A percentile compares a stretch with the other conserved stretches of the same genome.
Evolutionary conservation across 2,113 vertebrate species (phyloP).

Genomic region (Cololabis saira): DNA sequence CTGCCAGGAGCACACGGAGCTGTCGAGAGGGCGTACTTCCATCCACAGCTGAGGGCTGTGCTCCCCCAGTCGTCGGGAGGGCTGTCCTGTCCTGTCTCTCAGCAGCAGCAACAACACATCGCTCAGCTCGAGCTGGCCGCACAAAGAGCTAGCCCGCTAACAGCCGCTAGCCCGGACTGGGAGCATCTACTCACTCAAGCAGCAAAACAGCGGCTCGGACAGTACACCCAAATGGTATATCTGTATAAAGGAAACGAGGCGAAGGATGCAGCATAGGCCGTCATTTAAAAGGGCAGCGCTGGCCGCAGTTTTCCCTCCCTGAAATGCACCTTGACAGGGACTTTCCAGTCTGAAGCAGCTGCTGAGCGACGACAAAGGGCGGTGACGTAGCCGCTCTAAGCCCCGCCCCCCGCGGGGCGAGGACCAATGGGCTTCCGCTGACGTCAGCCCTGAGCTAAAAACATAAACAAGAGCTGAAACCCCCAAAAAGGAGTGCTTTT

Average conservation of each 20-base stretch:
- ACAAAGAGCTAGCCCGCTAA: slow-evolving; percentile 78
- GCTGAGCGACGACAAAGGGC: slow-evolving; percentile 62
- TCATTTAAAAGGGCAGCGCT: slow-evolving; percentile 24
- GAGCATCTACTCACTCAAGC: slow-evolving; percentile 23
- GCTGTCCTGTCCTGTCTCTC: slow-evolving; percentile 54
- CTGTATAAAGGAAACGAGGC: background rate
- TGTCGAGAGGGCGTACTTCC: slow-evolving; percentile 39
- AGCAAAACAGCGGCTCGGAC: background rate
- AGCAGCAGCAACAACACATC: slow-evolving; percentile 83
- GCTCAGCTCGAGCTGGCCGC: slow-evolving; percentile 66
- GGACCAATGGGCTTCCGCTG: slow-evolving; percentile 49
- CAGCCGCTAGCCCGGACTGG: slow-evolving; percentile 43
- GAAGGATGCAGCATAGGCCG: too few relatives aligned
- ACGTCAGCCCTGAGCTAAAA: slow-evolving; percentile 47
- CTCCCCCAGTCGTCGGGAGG: slow-evolving; percentile 70
- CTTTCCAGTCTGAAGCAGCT: slow-evolving; percentile 72
- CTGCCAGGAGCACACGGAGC: background rate
- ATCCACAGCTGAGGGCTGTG: slow-evolving; percentile 53
- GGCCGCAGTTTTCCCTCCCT: background rate
- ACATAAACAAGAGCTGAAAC: slow-evolving; percentile 63
- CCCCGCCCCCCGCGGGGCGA: slow-evolving; percentile 51
- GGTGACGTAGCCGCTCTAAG: slow-evolving; percentile 59
- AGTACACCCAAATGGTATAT: background rate
- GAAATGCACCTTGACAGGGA: slow-evolving; percentile 56
- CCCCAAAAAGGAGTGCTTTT: slow-evolving; percentile 20